phyloP scores from a whole-genome alignment of 2,113 vertebrate species.

The Colius striatus region DNA sequence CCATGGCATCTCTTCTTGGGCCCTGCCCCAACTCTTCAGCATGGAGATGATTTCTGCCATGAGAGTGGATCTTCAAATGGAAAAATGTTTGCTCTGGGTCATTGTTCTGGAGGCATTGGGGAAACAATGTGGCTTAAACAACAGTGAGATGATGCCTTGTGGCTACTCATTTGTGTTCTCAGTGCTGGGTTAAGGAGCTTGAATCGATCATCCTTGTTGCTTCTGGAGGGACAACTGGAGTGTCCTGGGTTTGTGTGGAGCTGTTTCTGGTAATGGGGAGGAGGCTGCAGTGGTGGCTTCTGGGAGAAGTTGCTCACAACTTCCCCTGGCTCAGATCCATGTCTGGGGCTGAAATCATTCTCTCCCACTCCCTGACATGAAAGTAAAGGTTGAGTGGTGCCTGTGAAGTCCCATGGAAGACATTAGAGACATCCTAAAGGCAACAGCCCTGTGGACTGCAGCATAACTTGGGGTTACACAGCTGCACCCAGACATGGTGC shows the following conservation, averaged over 20 bases:
- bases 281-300: too few species aligned
- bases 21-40: neutral
- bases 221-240: neutral
- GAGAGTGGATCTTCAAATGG: conserved; percentile 12
- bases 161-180: neutral
- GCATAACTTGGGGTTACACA: fast-evolving
- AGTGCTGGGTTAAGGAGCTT: neutral
- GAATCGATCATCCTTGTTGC: fast-evolving
- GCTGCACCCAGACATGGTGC: fast-evolving
- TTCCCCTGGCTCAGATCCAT: too few species aligned
- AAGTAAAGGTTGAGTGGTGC: neutral
- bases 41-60: neutral
- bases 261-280: too few species aligned
- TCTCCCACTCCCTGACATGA: neutral
- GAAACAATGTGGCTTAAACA: neutral
- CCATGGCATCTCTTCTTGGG: neutral
- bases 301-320: too few species aligned
- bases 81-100: neutral
- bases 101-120: neutral
- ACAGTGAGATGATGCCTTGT: neutral
- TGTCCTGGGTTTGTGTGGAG: too few species aligned
- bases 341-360: too few species aligned
- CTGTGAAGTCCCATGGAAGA: neutral
- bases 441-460: neutral
- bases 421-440: neutral